These are phyloP conservation scores for Caerostris extrusa DNA, from an alignment of 1,140 invertebrate genomes.

Conservation along the genomic window DNA sequence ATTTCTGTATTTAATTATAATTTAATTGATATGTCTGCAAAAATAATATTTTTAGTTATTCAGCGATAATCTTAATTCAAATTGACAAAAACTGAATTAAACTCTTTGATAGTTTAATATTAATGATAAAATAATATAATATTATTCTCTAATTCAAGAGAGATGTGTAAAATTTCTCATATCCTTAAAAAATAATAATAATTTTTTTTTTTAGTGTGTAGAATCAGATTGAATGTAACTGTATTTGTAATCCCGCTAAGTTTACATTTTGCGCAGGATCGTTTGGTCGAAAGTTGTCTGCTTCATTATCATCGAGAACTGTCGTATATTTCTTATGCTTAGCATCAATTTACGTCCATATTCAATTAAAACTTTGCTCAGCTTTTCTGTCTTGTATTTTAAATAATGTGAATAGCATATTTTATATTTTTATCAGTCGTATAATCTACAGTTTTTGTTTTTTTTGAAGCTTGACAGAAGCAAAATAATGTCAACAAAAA, in stretches of 20 bases:
- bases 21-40: too few relatives aligned
- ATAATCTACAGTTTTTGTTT: background rate
- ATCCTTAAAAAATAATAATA: background rate
- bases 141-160: background rate
- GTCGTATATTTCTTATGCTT: background rate
- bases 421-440: background rate
- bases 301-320: conserved; percentile 31
- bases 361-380: conserved; percentile 9
- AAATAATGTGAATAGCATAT: background rate
- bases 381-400: background rate
- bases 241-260: background rate
- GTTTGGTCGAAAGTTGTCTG: conserved; percentile 35
- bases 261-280: conserved; percentile 61
- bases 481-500: conserved; percentile 67
- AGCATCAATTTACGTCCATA: conserved; percentile 41
- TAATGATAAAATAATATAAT: too few relatives aligned
- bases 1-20: too few relatives aligned
- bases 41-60: too few relatives aligned
- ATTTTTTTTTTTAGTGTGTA: background rate
- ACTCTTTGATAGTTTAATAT: too few relatives aligned
- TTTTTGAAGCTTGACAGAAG: background rate
- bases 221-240: background rate
- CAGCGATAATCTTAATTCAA: too few relatives aligned
- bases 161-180: background rate
- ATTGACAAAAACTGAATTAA: too few relatives aligned